Conservation (phyloP, 2,113 vertebrate genomes). For the Myrmecobius fasciatus region DNA sequence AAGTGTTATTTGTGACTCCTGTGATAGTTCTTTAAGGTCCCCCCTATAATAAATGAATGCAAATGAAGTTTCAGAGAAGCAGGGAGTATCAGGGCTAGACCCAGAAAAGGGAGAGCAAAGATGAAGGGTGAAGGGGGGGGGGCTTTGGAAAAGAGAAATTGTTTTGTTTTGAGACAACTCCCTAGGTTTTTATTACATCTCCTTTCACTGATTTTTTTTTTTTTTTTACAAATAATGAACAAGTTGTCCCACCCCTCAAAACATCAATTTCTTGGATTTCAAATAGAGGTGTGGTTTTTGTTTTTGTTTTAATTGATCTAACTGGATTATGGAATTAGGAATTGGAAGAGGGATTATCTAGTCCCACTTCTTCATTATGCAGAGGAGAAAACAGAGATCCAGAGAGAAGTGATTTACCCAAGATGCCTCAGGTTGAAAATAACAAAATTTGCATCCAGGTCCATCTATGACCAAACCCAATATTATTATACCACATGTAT, state of each 20-base stretch:
- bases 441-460: background rate
- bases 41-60: background rate
- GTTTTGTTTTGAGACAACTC: background rate
- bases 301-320: background rate
- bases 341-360: background rate
- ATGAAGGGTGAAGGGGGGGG: too few relatives aligned
- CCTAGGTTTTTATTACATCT: background rate
- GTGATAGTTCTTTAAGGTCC: background rate
- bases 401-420: background rate
- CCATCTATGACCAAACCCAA: background rate
- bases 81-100: background rate
- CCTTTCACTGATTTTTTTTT: constrained; percentile 9
- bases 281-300: background rate
- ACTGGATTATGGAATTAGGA: background rate
- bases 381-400: background rate
- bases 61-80: background rate
- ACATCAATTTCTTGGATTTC: background rate
- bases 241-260: background rate
- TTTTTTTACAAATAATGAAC: background rate
- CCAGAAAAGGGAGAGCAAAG: background rate
- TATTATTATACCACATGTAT: background rate
- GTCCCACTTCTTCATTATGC: background rate
- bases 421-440: background rate
- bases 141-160: background rate
- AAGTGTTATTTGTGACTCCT: constrained; percentile 26